phyloP scores from a whole-genome alignment of 2,888 invertebrate genomes.

The Biston stratarius region DNA sequence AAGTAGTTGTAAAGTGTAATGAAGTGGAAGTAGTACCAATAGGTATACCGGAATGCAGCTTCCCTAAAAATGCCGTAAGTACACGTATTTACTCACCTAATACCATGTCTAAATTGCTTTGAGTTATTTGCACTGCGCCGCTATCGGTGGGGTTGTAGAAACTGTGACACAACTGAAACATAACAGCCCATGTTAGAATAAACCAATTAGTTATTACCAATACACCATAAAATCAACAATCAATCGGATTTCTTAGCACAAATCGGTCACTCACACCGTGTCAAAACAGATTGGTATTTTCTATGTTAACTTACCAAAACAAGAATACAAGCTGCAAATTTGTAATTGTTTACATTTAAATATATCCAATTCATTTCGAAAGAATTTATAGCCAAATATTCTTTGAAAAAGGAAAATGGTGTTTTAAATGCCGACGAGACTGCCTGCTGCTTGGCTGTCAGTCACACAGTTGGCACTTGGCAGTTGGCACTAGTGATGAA shows the following conservation, averaged over 20 bases:
- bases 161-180: constrained; percentile 82
- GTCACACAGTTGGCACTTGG: constrained; percentile 43
- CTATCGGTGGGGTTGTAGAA: constrained; percentile 93
- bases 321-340: constrained; percentile 62
- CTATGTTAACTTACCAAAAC: constrained; percentile 69
- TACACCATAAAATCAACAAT: constrained; percentile 75
- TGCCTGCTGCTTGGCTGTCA: constrained; percentile 43
- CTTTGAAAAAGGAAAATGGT: constrained; percentile 50
- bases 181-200: constrained; percentile 64
- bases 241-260: constrained; percentile 48
- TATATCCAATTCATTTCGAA: constrained; percentile 62
- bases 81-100: constrained; percentile 88
- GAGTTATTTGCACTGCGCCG: constrained; percentile 93
- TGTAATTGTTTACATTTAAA: constrained; percentile 62
- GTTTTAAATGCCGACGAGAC: constrained; percentile 43
- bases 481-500: not conserved
- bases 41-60: constrained; percentile 18
- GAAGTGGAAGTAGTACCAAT: not conserved
- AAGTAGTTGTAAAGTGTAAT: not conserved
- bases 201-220: constrained; percentile 70
- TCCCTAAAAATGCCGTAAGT: constrained; percentile 44
- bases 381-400: constrained; percentile 40
- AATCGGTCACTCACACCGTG: constrained; percentile 34
- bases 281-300: constrained; percentile 3
- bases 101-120: constrained; percentile 93